Conservation (phyloP, 2,888 invertebrate species). For the Melinaea marsaeus region DNA sequence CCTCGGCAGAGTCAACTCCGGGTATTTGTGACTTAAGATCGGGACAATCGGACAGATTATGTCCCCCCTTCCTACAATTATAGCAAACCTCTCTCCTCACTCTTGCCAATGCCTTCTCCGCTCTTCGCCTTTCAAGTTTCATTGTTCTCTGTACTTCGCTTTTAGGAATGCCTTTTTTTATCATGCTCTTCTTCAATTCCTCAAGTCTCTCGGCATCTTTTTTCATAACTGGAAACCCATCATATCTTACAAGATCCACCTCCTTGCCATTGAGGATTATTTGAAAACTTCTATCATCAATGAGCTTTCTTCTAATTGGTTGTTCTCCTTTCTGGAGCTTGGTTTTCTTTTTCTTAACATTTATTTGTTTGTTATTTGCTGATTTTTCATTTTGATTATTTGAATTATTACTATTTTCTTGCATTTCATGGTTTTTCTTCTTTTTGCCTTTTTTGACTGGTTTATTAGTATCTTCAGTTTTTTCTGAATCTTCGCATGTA, state of each 20-base stretch:
- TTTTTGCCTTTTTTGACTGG: conserved; percentile 18
- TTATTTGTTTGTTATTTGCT: conserved; percentile 4
- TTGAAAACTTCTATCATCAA: conserved; percentile 65
- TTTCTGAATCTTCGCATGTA: neutral
- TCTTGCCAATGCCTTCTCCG: conserved; percentile 83
- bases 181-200: conserved; percentile 80
- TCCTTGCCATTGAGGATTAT: conserved; percentile 81
- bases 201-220: conserved; percentile 82
- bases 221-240: conserved; percentile 84
- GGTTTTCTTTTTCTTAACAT: conserved; percentile 25
- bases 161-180: conserved; percentile 81
- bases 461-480: neutral
- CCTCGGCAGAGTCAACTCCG: conserved; percentile 72
- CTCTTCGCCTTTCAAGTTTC: conserved; percentile 83
- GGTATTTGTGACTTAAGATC: conserved; percentile 77
- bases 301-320: conserved; percentile 65
- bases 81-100: conserved; percentile 86
- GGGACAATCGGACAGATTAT: conserved; percentile 89
- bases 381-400: conserved; percentile 20
- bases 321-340: conserved; percentile 42
- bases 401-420: conserved; percentile 11
- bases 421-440: conserved; percentile 20
- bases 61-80: conserved; percentile 87
- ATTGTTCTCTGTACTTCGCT: conserved; percentile 81
- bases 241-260: conserved; percentile 79